These are phyloP conservation scores for Enteromius treurensis DNA, from an alignment of 2,797 vertebrate species.

Conservation along the genomic window DNA sequence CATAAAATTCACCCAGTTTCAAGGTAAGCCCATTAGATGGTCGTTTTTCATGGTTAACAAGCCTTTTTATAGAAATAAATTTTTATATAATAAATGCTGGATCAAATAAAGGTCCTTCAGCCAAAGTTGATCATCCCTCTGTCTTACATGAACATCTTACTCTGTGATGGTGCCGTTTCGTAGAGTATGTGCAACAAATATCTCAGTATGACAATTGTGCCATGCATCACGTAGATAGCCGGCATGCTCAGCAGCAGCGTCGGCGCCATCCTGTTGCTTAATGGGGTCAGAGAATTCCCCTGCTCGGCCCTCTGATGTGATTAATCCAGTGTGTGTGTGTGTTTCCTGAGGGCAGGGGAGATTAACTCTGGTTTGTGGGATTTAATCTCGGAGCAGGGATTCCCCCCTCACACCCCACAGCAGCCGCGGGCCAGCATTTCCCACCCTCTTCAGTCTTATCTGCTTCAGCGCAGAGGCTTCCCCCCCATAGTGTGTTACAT, in stretches of 20 bases:
- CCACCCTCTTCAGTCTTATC: constrained; percentile 49
- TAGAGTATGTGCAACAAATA: background rate
- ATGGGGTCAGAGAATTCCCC: constrained; percentile 49
- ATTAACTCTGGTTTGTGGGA: constrained; percentile 68
- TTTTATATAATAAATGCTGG: too few species aligned
- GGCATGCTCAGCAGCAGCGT: background rate
- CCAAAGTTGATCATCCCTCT: constrained; percentile 3
- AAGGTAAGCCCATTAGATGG: constrained; percentile 82
- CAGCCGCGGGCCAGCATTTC: constrained; percentile 56
- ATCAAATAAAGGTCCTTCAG: constrained; percentile 9
- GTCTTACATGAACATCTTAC: background rate
- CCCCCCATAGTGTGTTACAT: constrained; percentile 50
- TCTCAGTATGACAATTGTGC: background rate
- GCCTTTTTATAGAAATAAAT: constrained; percentile 28
- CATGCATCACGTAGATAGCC: constrained; percentile 11
- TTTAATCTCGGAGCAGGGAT: constrained; percentile 64
- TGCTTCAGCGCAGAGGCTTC: constrained; percentile 54
- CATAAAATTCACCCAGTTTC: constrained; percentile 98
- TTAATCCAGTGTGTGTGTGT: constrained; percentile 48
- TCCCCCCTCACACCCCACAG: constrained; percentile 62
- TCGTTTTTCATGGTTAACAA: constrained; percentile 36
- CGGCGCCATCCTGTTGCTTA: constrained; percentile 24
- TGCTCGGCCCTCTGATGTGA: constrained; percentile 43
- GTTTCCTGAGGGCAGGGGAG: constrained; percentile 55
- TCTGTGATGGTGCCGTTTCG: background rate